Percentiles rank a stretch among this genome's conserved stretches.
These are phyloP conservation scores for Paedocypris sp. DNA, from an alignment of 2,113 vertebrate species.

Conservation along the genomic window DNA sequence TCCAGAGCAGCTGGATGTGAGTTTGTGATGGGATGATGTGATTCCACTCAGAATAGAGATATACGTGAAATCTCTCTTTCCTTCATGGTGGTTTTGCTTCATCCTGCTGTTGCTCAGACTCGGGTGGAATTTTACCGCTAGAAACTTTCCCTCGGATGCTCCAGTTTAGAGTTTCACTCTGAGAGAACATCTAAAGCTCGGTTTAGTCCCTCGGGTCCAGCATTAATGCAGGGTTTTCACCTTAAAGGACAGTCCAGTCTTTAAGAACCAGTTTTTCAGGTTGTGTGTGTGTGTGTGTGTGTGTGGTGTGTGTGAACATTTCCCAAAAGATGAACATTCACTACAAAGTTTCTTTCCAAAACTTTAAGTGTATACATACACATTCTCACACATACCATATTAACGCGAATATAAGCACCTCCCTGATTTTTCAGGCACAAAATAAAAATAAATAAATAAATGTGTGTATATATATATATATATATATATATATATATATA, in stretches of 20 bases:
- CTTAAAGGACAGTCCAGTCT: not conserved
- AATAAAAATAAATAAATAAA: too few relatives aligned
- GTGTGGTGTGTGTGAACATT: too few relatives aligned
- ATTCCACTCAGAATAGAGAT: slow-evolving; percentile 6
- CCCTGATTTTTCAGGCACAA: too few relatives aligned
- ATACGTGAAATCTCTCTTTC: slow-evolving; percentile 1
- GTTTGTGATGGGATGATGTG: not conserved
- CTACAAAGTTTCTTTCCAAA: not conserved
- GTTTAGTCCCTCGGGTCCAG: not conserved
- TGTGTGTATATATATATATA: too few relatives aligned
- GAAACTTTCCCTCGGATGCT: not conserved
- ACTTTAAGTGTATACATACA: too few relatives aligned
- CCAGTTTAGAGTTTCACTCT: not conserved
- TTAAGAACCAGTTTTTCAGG: not conserved
- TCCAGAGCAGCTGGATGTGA: not conserved
- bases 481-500: too few relatives aligned
- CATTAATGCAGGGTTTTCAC: too few relatives aligned
- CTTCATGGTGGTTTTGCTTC: slow-evolving; percentile 7
- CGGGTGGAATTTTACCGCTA: not conserved
- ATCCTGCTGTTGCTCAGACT: slow-evolving; percentile 1
- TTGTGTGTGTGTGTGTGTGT: not conserved
- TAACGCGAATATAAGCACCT: too few relatives aligned
- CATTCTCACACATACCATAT: too few relatives aligned
- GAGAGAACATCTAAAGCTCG: not conserved
- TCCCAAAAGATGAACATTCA: not conserved